Conservation (phyloP, 1,140 invertebrate species). For the Drosophila hydei region DNA sequence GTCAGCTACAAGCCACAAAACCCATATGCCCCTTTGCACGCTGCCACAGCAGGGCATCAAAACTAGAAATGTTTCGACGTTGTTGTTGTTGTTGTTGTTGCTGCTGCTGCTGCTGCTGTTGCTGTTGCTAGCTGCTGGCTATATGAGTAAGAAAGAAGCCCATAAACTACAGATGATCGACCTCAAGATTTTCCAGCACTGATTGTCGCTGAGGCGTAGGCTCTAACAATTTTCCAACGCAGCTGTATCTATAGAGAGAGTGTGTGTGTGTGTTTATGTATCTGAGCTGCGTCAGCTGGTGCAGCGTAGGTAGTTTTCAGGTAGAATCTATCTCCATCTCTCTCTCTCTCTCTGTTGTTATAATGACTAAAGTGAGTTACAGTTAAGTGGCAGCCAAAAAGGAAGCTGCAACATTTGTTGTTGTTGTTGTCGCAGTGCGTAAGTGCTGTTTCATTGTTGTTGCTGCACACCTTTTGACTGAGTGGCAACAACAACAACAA, state of each 20-base stretch:
- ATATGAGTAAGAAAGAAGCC: constrained; percentile 51
- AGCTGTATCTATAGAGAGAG: constrained; percentile 16
- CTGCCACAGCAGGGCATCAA: neutral
- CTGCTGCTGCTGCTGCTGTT: neutral
- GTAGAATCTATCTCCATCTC: constrained; percentile 45
- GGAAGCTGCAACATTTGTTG: constrained; percentile 74
- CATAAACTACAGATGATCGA: constrained; percentile 82
- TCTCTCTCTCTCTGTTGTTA: constrained; percentile 1
- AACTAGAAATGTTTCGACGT: constrained; percentile 23
- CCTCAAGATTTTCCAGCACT: constrained; percentile 74
- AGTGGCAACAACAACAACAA: constrained; percentile 44
- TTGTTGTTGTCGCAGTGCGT: constrained; percentile 34
- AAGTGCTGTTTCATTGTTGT: constrained; percentile 75
- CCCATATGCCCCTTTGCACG: neutral
- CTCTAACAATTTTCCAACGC: constrained; percentile 51
- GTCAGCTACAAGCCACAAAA: neutral
- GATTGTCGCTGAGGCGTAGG: constrained; percentile 51
- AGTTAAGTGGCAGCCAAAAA: constrained; percentile 80
- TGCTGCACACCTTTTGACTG: constrained; percentile 70
- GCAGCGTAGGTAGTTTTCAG: constrained; percentile 65
- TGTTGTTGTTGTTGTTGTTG: constrained; percentile 19
- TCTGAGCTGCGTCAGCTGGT: constrained; percentile 44
- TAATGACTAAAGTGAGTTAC: constrained; percentile 74
- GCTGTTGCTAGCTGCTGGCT: constrained; percentile 21
- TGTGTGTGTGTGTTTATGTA: constrained; percentile 15